Percentiles rank a stretch among this genome's conserved stretches.
Evolutionary conservation across 2,113 vertebrate genomes (phyloP).

Genomic region (Puntigrus tetrazona): DNA sequence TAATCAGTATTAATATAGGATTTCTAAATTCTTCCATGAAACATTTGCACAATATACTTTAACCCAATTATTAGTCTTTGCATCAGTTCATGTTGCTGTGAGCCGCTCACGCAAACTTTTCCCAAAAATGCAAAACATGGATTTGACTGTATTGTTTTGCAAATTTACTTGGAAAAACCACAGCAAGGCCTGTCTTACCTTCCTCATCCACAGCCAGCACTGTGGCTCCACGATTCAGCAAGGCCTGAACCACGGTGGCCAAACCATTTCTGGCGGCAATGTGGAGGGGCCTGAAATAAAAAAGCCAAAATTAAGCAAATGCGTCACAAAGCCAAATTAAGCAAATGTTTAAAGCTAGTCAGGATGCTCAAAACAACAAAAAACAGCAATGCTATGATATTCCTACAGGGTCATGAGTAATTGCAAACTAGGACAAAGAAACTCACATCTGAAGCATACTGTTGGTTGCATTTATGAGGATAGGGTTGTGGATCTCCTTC

Average conservation of each 20-base stretch:
- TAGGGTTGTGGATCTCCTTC: constrained; percentile 90
- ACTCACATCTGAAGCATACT: constrained; percentile 94
- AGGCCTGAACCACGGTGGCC: constrained; percentile 92
- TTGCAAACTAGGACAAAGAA: background rate
- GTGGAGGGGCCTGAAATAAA: constrained; percentile 87
- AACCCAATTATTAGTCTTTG: background rate
- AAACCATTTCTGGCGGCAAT: constrained; percentile 94
- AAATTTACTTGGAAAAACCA: background rate
- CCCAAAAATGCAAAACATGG: background rate
- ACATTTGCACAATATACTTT: background rate
- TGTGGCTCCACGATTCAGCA: constrained; percentile 93
- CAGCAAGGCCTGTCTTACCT: constrained; percentile 71
- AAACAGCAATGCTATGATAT: background rate
- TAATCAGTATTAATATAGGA: background rate
- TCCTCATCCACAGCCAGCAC: constrained; percentile 97
- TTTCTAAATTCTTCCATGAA: background rate
- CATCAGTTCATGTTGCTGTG: background rate
- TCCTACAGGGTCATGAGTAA: background rate
- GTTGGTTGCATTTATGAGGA: constrained; percentile 98
- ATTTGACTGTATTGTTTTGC: background rate
- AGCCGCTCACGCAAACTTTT: background rate
- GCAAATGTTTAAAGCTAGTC: background rate
- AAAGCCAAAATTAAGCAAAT: background rate
- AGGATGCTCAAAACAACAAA: background rate
- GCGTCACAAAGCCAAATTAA: background rate